These are phyloP conservation scores for Dinomys branickii DNA, from an alignment of 2,113 vertebrate genomes.

Conservation along the genomic window DNA sequence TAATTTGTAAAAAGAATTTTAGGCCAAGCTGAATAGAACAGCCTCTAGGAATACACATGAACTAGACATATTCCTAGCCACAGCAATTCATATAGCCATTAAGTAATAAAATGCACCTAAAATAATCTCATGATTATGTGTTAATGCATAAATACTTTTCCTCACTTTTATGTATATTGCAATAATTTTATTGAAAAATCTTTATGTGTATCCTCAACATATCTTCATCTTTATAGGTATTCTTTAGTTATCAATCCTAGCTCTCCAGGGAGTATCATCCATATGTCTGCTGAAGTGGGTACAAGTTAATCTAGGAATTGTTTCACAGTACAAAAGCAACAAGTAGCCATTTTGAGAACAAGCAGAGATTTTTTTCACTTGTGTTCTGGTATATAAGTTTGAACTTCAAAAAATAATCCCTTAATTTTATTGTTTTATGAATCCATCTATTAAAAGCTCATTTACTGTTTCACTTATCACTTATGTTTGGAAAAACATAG, in stretches of 20 bases:
- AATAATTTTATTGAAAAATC: neutral
- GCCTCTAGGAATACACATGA: neutral
- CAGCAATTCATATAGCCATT: neutral
- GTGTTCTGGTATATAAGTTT: neutral
- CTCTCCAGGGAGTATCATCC: neutral
- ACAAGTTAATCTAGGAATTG: neutral
- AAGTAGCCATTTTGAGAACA: neutral
- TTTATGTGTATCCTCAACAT: neutral
- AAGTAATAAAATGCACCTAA: constrained; percentile 22
- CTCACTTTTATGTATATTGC: neutral
- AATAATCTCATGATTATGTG: neutral
- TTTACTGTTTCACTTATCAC: neutral
- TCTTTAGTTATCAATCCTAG: neutral
- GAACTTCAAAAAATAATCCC: neutral
- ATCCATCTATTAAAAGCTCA: neutral
- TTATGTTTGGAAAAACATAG: neutral
- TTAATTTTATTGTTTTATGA: constrained; percentile 32
- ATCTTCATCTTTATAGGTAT: neutral
- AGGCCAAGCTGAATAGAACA: neutral
- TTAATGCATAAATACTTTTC: neutral
- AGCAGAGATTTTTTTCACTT: neutral
- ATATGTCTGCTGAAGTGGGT: neutral
- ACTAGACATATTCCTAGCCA: neutral
- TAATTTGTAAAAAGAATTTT: neutral
- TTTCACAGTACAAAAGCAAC: neutral